These are phyloP conservation scores for Pygoscelis adeliae DNA, from an alignment of 2,113 vertebrate species.

Conservation along the genomic window DNA sequence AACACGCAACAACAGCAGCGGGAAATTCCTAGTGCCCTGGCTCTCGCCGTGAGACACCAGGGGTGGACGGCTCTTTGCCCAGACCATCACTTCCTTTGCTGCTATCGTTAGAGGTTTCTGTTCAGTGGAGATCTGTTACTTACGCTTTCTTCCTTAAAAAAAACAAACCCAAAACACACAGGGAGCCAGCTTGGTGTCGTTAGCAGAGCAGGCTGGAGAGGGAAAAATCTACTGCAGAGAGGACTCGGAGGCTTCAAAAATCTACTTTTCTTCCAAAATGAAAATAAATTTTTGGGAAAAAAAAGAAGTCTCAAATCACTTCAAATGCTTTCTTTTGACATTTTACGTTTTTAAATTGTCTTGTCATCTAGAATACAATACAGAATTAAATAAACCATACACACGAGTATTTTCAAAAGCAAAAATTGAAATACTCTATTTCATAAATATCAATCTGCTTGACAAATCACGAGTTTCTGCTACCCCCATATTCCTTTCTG, in stretches of 20 bases:
- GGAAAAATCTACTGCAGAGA: background rate
- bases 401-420: background rate
- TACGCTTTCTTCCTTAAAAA: background rate
- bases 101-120: background rate
- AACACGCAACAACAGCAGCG: fast-evolving
- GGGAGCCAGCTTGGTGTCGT: background rate
- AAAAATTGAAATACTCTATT: background rate
- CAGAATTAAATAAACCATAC: background rate
- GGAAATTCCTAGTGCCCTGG: background rate
- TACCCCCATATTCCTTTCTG: background rate
- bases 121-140: background rate
- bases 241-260: background rate
- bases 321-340: background rate
- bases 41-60: background rate
- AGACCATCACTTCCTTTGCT: background rate
- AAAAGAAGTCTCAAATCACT: background rate
- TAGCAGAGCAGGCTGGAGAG: background rate
- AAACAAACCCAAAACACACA: background rate
- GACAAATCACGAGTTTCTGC: background rate
- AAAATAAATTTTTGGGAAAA: background rate
- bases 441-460: background rate
- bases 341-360: background rate
- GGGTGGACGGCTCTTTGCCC: background rate
- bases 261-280: background rate
- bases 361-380: background rate